phyloP scores from a whole-genome alignment of 2,888 invertebrate species.

The Automeris io region DNA sequence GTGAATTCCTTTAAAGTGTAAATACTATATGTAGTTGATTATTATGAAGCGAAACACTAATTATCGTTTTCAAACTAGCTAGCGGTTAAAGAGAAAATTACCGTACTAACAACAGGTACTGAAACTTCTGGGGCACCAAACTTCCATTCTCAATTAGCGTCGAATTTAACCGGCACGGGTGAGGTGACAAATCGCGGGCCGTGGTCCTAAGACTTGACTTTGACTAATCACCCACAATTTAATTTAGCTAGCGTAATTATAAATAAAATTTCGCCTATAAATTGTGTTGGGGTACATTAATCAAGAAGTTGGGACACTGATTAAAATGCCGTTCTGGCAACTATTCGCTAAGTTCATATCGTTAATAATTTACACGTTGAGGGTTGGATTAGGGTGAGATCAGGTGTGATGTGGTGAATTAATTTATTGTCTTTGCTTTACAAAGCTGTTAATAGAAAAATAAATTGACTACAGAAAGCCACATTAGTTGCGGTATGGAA shows the following conservation, averaged over 20 bases:
- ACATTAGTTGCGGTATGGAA: too few species aligned
- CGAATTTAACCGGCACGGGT: constrained; percentile 62
- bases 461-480: too few species aligned
- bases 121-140: constrained; percentile 50
- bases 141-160: constrained; percentile 68
- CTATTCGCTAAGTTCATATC: constrained; percentile 73
- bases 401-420: constrained; percentile 58
- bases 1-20: too few species aligned
- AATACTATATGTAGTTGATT: not conserved
- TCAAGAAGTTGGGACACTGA: constrained; percentile 79
- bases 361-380: constrained; percentile 71
- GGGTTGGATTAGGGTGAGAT: constrained; percentile 45
- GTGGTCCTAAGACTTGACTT: constrained; percentile 63
- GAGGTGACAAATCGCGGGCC: constrained; percentile 73
- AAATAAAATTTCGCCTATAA: constrained; percentile 76
- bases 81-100: constrained; percentile 35
- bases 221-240: constrained; percentile 71
- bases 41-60: not conserved
- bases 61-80: constrained; percentile 7
- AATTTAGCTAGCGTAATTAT: constrained; percentile 74
- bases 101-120: constrained; percentile 51
- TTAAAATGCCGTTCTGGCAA: constrained; percentile 75
- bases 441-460: too few species aligned
- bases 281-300: constrained; percentile 69
- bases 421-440: constrained; percentile 22